Base-by-base conservation (phyloP, 1,140 invertebrate genomes). In the Tetranychus urticae region DNA sequence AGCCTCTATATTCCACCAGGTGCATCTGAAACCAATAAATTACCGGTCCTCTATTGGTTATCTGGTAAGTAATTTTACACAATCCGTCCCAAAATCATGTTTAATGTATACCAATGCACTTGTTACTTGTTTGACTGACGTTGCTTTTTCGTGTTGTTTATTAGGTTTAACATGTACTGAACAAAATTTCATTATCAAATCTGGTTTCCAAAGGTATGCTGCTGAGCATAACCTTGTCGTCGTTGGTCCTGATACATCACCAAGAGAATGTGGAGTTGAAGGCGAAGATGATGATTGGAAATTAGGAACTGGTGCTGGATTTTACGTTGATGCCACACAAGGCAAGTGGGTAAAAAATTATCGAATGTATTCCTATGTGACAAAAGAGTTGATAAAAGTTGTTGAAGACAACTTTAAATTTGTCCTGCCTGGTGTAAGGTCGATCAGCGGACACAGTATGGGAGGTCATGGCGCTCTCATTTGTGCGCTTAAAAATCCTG, bases 281-380 rank as follows among this genome's bases (percentile, higher is more conserved):
- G 90, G 89, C 2, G 87, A 97, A 73, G 81, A 86, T 68, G 88
- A 90, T 56, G 76, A 77, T 34, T 96, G 83, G 78, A 91, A 97
- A 74, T 92, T 97, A 77, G 94, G 94, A 36, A 82, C 81, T 36
- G 87, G 87, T 33, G 93, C 94, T 66, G 89, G 92, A 2, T 97
- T 96, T 72, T 98, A 98, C 74, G 75, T 98, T 0, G 85, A 98
- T 77, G 90, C 93, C 3, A 84, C 82, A 1, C 74, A 83, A 67
- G 82, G 86, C 37, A 88, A 89, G 60, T 99, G 92, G 91, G 83
- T 83, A 47, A 83, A 81, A 58, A 82, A 98, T 74, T 98, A 96
- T 67, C 80, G 83, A 68, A 98, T 98, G 94, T 97, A 83, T 68
- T 88, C 85, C 54, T 98, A 98, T 69, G 75, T 98, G n/a, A 90